Conservation (phyloP, 2,797 vertebrate species). For the Coregonus ussuriensis region DNA sequence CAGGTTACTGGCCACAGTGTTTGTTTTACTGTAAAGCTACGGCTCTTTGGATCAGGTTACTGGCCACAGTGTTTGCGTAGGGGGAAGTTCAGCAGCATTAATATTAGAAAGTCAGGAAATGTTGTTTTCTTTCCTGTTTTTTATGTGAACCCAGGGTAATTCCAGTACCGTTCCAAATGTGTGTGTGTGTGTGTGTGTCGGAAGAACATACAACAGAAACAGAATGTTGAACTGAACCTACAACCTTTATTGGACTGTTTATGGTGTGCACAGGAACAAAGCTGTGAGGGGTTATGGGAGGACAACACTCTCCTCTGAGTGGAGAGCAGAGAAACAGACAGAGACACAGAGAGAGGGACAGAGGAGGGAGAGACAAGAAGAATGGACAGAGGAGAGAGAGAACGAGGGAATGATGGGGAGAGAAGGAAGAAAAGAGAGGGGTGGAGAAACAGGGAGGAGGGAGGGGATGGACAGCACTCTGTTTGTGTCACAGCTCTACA, state of each 20-base stretch:
- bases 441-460: background rate
- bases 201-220: constrained; percentile 36
- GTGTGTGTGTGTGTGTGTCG: background rate
- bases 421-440: constrained; percentile 39
- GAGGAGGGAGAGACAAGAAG: constrained; percentile 10
- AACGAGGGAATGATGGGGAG: constrained; percentile 28
- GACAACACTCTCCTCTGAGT: too few species aligned
- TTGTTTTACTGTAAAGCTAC: too few species aligned
- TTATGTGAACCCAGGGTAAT: constrained; percentile 1
- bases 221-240: constrained; percentile 62
- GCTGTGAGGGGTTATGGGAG: constrained; percentile 17
- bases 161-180: background rate
- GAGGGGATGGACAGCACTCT: constrained; percentile 43
- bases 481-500: constrained; percentile 16
- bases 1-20: too few species aligned
- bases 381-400: constrained; percentile 25
- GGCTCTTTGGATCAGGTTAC: too few species aligned
- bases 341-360: background rate
- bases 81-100: constrained; percentile 48
- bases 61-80: too few species aligned
- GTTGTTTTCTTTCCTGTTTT: constrained; percentile 54
- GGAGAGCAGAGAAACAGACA: background rate
- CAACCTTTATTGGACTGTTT: constrained; percentile 69
- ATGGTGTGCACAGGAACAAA: constrained; percentile 68
- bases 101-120: constrained; percentile 67